These are phyloP conservation scores for Bucorvus abyssinicus DNA, from an alignment of 2,797 vertebrate genomes.

Conservation along the genomic window DNA sequence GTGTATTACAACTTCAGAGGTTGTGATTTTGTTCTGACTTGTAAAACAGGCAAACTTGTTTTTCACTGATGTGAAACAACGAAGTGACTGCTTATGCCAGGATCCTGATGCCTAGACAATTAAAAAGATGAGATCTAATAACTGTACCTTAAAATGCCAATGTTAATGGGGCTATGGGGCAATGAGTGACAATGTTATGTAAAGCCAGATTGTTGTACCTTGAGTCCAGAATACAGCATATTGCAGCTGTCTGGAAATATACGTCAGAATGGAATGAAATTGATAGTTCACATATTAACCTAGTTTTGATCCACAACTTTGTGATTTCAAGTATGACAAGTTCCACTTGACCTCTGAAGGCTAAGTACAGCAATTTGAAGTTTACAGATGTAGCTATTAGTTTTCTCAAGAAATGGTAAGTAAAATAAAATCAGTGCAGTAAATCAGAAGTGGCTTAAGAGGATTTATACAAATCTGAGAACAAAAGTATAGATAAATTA, in stretches of 20 bases:
- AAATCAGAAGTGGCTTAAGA: neutral
- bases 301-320: neutral
- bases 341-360: neutral
- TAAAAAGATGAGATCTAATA: neutral
- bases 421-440: neutral
- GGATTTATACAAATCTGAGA: neutral
- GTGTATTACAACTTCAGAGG: neutral
- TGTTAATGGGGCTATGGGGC: neutral
- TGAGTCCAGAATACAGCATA: neutral
- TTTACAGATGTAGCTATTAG: neutral
- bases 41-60: neutral
- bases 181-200: neutral
- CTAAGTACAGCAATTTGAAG: neutral
- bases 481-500: neutral
- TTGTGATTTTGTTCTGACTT: constrained; percentile 32
- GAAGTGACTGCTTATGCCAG: neutral
- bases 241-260: neutral
- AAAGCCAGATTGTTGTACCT: neutral
- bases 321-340: neutral
- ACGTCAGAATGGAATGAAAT: neutral
- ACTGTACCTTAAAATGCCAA: neutral
- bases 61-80: neutral
- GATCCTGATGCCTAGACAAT: neutral
- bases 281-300: neutral
- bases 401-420: neutral